Evolutionary conservation across 2,113 vertebrate species (phyloP).

Genomic region (Dolichallabes microphthalmus): DNA sequence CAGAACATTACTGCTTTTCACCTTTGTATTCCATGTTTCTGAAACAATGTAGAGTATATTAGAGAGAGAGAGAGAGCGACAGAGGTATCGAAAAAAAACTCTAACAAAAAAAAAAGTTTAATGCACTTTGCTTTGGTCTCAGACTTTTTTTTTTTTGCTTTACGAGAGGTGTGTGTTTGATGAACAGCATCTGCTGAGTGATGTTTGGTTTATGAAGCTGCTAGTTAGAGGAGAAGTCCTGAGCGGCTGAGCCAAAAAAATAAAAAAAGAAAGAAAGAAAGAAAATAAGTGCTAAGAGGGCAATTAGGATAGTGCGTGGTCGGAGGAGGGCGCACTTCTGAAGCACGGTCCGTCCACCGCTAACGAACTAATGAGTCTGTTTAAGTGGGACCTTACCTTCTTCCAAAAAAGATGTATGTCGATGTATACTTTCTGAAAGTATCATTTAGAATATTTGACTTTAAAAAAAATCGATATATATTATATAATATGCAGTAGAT

Average conservation of each 20-base stretch:
- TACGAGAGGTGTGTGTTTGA: constrained; percentile 32
- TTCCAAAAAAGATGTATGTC: constrained; percentile 57
- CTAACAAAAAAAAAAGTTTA: constrained; percentile 34
- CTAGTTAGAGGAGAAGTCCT: constrained; percentile 24
- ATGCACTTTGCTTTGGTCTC: constrained; percentile 53
- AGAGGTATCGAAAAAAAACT: constrained; percentile 1
- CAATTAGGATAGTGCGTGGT: constrained; percentile 17
- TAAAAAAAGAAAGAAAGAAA: not conserved
- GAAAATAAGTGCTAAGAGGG: constrained; percentile 16
- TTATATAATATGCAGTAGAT: constrained; percentile 56
- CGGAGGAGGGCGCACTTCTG: constrained; percentile 9
- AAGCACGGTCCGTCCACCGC: constrained; percentile 11
- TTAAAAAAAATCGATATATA: constrained; percentile 13
- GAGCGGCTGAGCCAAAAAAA: constrained; percentile 55
- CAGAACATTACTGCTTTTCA: constrained; percentile 50
- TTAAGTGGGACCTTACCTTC: constrained; percentile 46
- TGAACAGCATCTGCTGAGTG: constrained; percentile 36
- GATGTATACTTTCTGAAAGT: constrained; percentile 52
- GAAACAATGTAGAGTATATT: constrained; percentile 45
- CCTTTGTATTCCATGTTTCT: constrained; percentile 45
- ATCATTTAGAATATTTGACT: constrained; percentile 55
- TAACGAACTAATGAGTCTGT: constrained; percentile 36
- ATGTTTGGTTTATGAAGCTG: constrained; percentile 59
- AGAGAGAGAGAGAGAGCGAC: constrained; percentile 16
- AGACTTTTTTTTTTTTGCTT: constrained; percentile 38